These are phyloP conservation scores for Blastobasis adustella DNA, from an alignment of 2,888 invertebrate species.

Conservation along the genomic window DNA sequence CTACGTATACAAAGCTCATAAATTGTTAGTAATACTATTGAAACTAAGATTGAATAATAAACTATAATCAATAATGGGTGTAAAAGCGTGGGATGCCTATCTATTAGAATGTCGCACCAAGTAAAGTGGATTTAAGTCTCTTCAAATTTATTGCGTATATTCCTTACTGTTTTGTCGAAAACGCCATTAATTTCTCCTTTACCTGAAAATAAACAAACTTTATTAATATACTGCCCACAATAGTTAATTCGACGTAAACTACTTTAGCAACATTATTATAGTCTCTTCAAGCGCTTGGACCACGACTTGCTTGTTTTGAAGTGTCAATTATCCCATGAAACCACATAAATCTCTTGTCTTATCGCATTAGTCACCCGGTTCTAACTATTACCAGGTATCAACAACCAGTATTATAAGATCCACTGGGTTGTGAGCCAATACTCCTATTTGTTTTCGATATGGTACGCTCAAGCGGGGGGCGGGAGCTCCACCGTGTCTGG, in stretches of 20 bases:
- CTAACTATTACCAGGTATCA: slow-evolving; percentile 30
- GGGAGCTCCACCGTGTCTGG: slow-evolving; percentile 8
- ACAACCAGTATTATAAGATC: background rate
- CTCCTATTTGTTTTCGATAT: no score
- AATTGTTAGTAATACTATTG: no score
- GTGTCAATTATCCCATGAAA: slow-evolving; percentile 16
- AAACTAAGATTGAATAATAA: no score
- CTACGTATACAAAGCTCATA: no score
- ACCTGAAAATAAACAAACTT: no score
- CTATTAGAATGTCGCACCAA: no score
- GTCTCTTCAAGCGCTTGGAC: background rate
- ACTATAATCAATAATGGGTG: no score
- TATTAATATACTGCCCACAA: background rate
- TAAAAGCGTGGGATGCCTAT: no score
- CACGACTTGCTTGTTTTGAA: slow-evolving; percentile 1
- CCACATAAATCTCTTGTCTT: slow-evolving; percentile 37
- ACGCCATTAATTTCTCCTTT: no score
- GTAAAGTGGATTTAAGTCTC: no score
- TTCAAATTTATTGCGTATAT: no score
- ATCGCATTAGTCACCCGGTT: slow-evolving; percentile 37
- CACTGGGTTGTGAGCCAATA: slow-evolving; percentile 24
- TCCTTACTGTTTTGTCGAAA: no score
- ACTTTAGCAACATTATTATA: background rate
- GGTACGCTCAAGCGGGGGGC: slow-evolving; percentile 18
- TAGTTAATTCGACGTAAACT: background rate